Base-by-base conservation (phyloP, 2,797 vertebrate species). In the Taenioides sp. region DNA sequence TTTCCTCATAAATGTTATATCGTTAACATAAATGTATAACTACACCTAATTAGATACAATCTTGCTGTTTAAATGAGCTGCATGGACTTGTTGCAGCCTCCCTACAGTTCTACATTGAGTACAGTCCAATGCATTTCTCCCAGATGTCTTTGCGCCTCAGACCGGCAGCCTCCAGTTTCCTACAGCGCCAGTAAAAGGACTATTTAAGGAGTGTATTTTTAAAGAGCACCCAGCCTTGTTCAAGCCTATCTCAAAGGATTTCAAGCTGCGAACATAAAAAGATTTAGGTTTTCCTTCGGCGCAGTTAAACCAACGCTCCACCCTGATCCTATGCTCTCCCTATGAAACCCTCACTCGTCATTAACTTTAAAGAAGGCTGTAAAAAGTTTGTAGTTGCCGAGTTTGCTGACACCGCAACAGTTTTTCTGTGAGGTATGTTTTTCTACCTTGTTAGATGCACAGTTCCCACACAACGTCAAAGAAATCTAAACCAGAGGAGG, bases 141-240 rank as follows among this genome's bases (percentile, higher is more conserved):
- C 84, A 86, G 79, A 87, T 85, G 83, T 81, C 47, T 83, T 64
- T 76, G 78, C 82, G 73, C 22, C 59, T 22, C 77, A 87, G 85
- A 89, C 80, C 70, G 40, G 66, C 77, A 81, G 80, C 86, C 86
- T 91, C 84, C 84, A 75, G 84, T 70, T 84, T 84, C 89, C 79
- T 69, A 77, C 82, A 80, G 82, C 60, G 85, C 81, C 78, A 84
- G 77, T 90, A 90, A 90, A 90, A 85, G 1, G 78, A 76, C 47
- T 81, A 84, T 85, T 84, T 76, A 71, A 71, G 66, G 70, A 68
- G 73, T 31, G 71, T 59, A 70, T 76, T 60, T 84, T 81, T 80
- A 80, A 84, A 82, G 69, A 80, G 75, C 69, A 77, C 23, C 23
- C 77, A 77, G 74, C 67, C 77, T 69, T 64, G 65, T 72, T 78